Evolutionary conservation across 2,888 invertebrate species (phyloP).

Genomic region (Ethmia dodecea): DNA sequence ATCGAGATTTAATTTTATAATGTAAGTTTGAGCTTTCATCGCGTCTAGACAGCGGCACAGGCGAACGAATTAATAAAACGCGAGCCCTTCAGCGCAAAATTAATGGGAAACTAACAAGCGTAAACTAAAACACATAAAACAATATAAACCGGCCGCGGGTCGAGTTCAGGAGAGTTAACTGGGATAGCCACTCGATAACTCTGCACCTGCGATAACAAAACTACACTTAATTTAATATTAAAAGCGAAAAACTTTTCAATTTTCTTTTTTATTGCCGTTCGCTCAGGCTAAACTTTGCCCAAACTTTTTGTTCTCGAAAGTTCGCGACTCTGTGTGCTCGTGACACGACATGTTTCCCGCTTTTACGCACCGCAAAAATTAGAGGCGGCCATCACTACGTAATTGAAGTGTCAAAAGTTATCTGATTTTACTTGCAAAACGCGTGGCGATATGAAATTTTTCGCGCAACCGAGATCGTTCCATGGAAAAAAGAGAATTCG

Average conservation of each 20-base stretch:
- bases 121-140: constrained; percentile 57
- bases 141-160: constrained; percentile 36
- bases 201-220: constrained; percentile 44
- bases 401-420: constrained; percentile 78
- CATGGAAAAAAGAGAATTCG: constrained; percentile 71
- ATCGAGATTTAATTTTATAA: constrained; percentile 41
- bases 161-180: constrained; percentile 12
- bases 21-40: constrained; percentile 36
- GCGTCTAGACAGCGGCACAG: constrained; percentile 32
- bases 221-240: constrained; percentile 47
- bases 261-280: constrained; percentile 53
- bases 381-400: constrained; percentile 67
- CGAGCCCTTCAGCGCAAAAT: constrained; percentile 37
- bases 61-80: constrained; percentile 50
- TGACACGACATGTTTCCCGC: constrained; percentile 61
- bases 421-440: constrained; percentile 77
- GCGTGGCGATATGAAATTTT: constrained; percentile 72
- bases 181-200: constrained; percentile 30
- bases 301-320: constrained; percentile 59
- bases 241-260: constrained; percentile 61
- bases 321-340: constrained; percentile 52
- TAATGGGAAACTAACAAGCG: constrained; percentile 60
- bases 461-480: constrained; percentile 63
- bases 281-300: constrained; percentile 34
- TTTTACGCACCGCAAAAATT: constrained; percentile 53